phyloP scores from a whole-genome alignment of 2,888 invertebrate species.

The Phaedon cochleariae region DNA sequence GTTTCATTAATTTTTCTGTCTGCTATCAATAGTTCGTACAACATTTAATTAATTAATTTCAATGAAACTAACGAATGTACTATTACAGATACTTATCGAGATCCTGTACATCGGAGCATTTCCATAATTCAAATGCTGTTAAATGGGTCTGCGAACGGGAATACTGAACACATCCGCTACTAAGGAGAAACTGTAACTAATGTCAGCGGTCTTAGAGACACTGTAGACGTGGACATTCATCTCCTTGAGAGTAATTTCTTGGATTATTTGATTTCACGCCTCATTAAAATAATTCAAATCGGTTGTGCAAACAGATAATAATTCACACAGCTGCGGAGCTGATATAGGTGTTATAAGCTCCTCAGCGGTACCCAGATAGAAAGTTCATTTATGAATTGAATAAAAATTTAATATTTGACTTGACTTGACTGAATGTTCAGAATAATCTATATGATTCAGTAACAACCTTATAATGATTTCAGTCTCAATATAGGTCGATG shows the following conservation, averaged over 20 bases:
- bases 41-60: slow-evolving; percentile 32
- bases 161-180: slow-evolving; percentile 13
- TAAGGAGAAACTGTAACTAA: slow-evolving; percentile 14
- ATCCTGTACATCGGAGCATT: slow-evolving; percentile 30
- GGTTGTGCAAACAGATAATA: background rate
- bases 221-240: background rate
- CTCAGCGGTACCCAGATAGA: too few species aligned
- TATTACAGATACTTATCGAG: slow-evolving; percentile 28
- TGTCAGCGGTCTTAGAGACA: background rate
- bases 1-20: slow-evolving; percentile 23
- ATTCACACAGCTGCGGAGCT: background rate
- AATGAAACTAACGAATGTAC: slow-evolving; percentile 32
- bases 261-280: background rate
- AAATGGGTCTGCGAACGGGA: slow-evolving; percentile 19
- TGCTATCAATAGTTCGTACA: slow-evolving; percentile 24
- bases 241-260: slow-evolving; percentile 1
- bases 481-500: too few species aligned
- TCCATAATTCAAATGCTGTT: slow-evolving; percentile 33
- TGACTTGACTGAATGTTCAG: too few species aligned
- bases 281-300: background rate
- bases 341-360: background rate
- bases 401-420: too few species aligned
- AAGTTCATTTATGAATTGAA: too few species aligned
- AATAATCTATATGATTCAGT: too few species aligned
- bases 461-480: too few species aligned